Evolutionary conservation across 2,797 vertebrate species (phyloP), one percentile per base, ranked within the genome.

Genomic region (Cossypha heuglini): DNA sequence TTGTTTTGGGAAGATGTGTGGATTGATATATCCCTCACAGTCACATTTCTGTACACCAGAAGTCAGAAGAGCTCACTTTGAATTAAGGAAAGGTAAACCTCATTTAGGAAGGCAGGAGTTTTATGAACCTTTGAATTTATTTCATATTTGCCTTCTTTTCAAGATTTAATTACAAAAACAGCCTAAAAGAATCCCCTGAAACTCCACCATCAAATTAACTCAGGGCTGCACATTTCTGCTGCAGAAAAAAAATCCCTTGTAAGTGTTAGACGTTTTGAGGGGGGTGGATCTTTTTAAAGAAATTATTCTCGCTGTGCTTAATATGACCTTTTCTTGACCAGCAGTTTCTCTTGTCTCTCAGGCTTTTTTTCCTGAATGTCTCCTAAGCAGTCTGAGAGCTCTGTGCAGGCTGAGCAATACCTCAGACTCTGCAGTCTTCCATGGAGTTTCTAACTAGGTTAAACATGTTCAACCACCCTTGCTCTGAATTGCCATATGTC

Each of bases 401-500:
- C 46, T 3, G 46, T 71, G 61, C 21, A 90, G 71, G 20, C 77
- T 96, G 86, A 92, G 72, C 79, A 58, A 45, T 72, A 68, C 72
- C 59, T 90, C 71, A 86, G 61, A 81, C 55, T 66, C 72, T 0
- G 1, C 77, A 89, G 58, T 67, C 64, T 93, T 92, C 73, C 92
- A 67, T 26, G 3, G 87, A 90, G 66, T 76, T 93, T 78, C 87
- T 91, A 86, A 85, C 88, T 91, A 91, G 93, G 81, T 89, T 90
- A 92, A 93, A 88, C 51, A 67, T 74, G 64, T 88, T 93, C 88
- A 83, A 66, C 84, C 92, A 84, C 61, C 88, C 83, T 79, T 91
- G 64, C 82, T 90, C 87, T 95, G 88, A 92, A 90, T 51, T 90
- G 88, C 86, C 86, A 82, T 94, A 94, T 89, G 86, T 77, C 93